Evolutionary conservation across 1,140 invertebrate species (phyloP).

Genomic region (Streblospio benedicti): DNA sequence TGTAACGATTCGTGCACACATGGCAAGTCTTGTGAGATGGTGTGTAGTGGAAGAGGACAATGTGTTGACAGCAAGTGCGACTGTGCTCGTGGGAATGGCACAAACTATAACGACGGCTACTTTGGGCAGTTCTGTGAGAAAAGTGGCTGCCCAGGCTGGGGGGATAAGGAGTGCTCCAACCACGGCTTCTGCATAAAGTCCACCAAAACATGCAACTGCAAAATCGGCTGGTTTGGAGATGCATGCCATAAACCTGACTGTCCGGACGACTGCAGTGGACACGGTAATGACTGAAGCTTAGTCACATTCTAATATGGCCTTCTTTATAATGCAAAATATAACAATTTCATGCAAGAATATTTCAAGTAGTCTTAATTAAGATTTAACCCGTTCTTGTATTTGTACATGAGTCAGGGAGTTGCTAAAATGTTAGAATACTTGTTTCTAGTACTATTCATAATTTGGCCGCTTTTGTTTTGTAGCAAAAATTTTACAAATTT

Average conservation of each 20-base stretch:
- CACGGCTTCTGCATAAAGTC: constrained; percentile 1
- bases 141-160: constrained; percentile 5
- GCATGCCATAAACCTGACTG: constrained; percentile 27
- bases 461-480: too few relatives aligned
- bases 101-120: constrained; percentile 12
- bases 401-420: too few relatives aligned
- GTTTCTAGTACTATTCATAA: too few relatives aligned
- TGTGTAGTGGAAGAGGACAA: constrained; percentile 16
- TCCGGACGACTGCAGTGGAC: too few relatives aligned
- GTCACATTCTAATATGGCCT: too few relatives aligned
- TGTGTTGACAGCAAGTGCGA: constrained; percentile 20
- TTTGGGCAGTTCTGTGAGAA: constrained; percentile 5
- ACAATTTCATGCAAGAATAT: too few relatives aligned
- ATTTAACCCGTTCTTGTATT: too few relatives aligned
- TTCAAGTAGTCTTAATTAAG: too few relatives aligned
- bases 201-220: constrained; percentile 11
- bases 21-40: constrained; percentile 19
- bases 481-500: too few relatives aligned
- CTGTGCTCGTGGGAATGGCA: constrained; percentile 10
- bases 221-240: constrained; percentile 23
- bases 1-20: constrained; percentile 22
- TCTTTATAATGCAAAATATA: too few relatives aligned
- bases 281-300: too few relatives aligned
- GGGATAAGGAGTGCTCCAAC: background rate
- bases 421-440: too few relatives aligned